phyloP scores from a whole-genome alignment of 2,113 vertebrate genomes.

The Scortum barcoo region DNA sequence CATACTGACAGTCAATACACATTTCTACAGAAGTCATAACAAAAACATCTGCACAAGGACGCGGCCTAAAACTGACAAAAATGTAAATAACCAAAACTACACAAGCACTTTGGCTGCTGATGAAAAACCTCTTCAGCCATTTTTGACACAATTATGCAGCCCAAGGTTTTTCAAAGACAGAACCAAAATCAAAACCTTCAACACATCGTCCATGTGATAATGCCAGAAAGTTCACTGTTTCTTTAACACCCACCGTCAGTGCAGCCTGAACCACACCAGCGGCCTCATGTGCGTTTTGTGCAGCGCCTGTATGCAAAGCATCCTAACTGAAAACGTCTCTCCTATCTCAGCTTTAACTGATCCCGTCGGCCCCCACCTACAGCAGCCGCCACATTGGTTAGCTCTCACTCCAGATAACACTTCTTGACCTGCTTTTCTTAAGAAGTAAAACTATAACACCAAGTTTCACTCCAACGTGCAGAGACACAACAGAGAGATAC shows the following conservation, averaged over 20 bases:
- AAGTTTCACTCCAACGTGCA: not conserved
- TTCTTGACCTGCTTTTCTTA: constrained; percentile 30
- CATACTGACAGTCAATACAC: not conserved
- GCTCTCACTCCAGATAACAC: constrained; percentile 27
- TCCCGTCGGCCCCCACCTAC: constrained; percentile 10
- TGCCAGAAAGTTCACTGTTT: not conserved
- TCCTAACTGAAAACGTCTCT: constrained; percentile 62
- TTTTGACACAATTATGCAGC: not conserved
- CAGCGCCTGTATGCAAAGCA: constrained; percentile 72
- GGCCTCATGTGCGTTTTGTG: constrained; percentile 8
- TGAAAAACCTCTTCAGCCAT: not conserved
- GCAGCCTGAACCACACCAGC: constrained; percentile 25
- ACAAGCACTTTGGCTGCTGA: not conserved
- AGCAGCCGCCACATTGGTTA: constrained; percentile 13
- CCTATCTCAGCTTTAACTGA: constrained; percentile 22
- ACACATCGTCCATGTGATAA: not conserved
- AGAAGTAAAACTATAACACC: not conserved
- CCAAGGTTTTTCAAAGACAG: not conserved
- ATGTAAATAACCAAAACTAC: not conserved
- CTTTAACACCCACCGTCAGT: not conserved
- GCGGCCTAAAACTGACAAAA: not conserved
- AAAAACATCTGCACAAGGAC: not conserved
- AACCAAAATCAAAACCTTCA: not conserved
- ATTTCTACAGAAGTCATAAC: not conserved
- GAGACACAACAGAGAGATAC: not conserved